Evolutionary conservation across 2,888 invertebrate genomes (phyloP).

Genomic region (Epinotia brunnichana): DNA sequence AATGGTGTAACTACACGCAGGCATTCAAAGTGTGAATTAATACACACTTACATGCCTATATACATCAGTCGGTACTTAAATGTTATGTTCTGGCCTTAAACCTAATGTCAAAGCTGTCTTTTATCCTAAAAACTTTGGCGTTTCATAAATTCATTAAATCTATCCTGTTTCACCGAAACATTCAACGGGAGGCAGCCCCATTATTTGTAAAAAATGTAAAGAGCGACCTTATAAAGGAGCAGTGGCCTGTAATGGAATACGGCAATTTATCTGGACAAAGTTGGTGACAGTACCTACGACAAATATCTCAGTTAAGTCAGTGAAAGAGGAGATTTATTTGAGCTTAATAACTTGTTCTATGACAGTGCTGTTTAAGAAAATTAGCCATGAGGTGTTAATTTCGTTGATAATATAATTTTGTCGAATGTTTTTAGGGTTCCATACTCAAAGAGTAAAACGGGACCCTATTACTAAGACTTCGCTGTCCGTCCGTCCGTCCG

Average conservation of each 20-base stretch:
- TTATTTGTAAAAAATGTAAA: constrained; percentile 50
- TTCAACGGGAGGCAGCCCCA: constrained; percentile 10
- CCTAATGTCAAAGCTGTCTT: not conserved
- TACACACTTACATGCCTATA: too few relatives aligned
- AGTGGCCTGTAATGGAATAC: constrained; percentile 58
- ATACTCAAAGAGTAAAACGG: too few relatives aligned
- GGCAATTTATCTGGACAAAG: constrained; percentile 62
- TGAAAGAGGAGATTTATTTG: constrained; percentile 44
- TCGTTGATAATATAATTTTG: not conserved
- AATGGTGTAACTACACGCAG: too few relatives aligned
- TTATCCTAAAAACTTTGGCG: not conserved
- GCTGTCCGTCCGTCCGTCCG: too few relatives aligned
- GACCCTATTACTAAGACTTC: too few relatives aligned
- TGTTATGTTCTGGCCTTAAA: too few relatives aligned
- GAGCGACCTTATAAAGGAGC: constrained; percentile 49
- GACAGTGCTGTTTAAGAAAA: constrained; percentile 18
- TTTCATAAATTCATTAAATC: not conserved
- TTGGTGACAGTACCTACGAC: constrained; percentile 59
- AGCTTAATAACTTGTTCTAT: constrained; percentile 24
- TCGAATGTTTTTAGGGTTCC: not conserved
- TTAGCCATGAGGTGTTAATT: not conserved
- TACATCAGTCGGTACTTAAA: too few relatives aligned
- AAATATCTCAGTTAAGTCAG: constrained; percentile 58
- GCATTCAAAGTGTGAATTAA: too few relatives aligned
- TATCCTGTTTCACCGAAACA: not conserved